Evolutionary conservation across 2,113 vertebrate genomes (phyloP).

Genomic region (Vidua chalybeata): DNA sequence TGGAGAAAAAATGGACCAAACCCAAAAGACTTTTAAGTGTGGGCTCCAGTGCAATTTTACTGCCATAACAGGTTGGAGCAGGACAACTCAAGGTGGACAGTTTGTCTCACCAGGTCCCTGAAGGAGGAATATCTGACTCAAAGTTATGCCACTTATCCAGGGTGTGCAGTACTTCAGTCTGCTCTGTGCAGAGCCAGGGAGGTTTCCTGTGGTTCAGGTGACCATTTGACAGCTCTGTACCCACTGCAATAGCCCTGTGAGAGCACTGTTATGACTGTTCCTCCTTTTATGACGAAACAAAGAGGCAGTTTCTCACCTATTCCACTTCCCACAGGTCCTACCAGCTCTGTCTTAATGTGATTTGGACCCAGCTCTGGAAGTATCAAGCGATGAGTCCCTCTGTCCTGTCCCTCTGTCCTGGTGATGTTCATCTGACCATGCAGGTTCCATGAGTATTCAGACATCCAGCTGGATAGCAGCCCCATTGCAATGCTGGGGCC

Average conservation of each 20-base stretch:
- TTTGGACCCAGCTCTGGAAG: background rate
- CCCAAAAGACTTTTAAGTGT: background rate
- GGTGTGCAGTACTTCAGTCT: background rate
- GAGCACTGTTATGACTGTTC: background rate
- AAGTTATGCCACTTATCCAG: background rate
- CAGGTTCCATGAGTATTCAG: background rate
- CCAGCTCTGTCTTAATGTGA: background rate
- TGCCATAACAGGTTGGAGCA: background rate
- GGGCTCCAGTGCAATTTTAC: background rate
- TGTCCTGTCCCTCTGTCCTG: background rate
- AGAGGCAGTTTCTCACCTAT: background rate
- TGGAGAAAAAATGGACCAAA: background rate
- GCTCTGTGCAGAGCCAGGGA: background rate
- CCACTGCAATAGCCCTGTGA: background rate
- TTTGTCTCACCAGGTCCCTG: background rate
- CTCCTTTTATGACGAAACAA: background rate
- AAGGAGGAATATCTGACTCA: background rate
- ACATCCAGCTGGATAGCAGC: background rate
- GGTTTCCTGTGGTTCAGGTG: background rate
- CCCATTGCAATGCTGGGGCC: background rate
- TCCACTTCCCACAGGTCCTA: background rate
- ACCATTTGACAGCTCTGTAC: background rate
- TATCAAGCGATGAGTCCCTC: background rate
- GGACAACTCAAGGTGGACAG: background rate
- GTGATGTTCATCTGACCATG: background rate